A percentile compares a stretch with the other conserved stretches of the same genome.
Conservation (phyloP, 2,113 vertebrate genomes). For the Paramormyrops kingsleyae region DNA sequence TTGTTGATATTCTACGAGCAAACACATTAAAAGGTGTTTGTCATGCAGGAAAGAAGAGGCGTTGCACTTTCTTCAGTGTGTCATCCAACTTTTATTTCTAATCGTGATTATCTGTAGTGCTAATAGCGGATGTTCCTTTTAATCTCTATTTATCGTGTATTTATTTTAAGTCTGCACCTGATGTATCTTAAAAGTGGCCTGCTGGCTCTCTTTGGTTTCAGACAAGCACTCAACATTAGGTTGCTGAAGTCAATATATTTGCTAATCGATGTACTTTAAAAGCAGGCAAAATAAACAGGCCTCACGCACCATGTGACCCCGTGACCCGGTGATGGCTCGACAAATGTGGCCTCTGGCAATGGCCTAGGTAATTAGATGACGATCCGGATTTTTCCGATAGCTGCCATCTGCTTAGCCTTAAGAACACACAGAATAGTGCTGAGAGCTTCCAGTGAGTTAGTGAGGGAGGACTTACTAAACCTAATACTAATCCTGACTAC, state of each 20-base stretch:
- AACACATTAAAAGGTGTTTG: neutral
- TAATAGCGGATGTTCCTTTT: neutral
- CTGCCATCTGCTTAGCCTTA: neutral
- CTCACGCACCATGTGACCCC: neutral
- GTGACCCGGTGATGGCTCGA: neutral
- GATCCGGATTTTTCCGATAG: neutral
- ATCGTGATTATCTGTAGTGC: neutral
- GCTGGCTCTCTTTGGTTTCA: neutral
- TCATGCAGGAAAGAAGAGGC: neutral
- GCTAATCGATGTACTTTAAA: neutral
- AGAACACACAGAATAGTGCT: neutral
- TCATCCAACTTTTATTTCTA: neutral
- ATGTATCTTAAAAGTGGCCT: neutral
- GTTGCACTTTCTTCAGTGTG: neutral
- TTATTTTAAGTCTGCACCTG: conserved; percentile 4
- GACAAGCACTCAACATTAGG: neutral
- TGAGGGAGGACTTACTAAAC: neutral
- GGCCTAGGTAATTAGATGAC: neutral
- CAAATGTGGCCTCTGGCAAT: neutral
- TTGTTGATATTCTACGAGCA: neutral
- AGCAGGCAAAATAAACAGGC: conserved; percentile 1
- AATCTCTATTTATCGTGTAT: neutral
- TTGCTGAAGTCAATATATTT: neutral
- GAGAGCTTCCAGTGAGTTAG: neutral
- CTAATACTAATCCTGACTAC: neutral